Evolutionary conservation across 2,888 invertebrate species (phyloP), one percentile per base, ranked within the genome.

Genomic region (Muscina levida): DNA sequence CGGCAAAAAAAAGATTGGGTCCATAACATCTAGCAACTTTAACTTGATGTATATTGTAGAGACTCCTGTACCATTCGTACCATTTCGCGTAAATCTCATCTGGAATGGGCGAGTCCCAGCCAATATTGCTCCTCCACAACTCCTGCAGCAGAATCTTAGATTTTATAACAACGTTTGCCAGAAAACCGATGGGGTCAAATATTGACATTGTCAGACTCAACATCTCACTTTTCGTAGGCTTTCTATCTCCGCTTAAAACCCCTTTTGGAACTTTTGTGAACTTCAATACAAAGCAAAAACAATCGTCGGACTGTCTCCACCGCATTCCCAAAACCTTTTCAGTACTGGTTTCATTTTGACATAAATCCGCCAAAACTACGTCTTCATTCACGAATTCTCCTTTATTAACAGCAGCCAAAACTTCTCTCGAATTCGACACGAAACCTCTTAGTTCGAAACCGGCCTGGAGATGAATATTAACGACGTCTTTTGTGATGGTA

Each of bases 391-490:
- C 5, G n/a, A 48, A 17, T n/a, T 15, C 5, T 44, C 42, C 37
- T 48, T n/a, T n/a, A n/a, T 53, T 44, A 3, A 53, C 42, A 13
- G 31, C 70, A 0, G 39, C 5, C 0, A 17, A 62, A 53, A 72
- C 51, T 1, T 37, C 24, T 0, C 5, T 51, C 39, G 77, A 70
- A 26, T 84, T 80, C 1, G 78, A 83, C 8, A 72, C 19, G 19
- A 83, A 82, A 11, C 76, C 76, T 22, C 79, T 67, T 24, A 84
- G 8, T 8, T 80, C 72, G 46, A 83, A 83, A 2, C 75, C 75
- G 1, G 71, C 81, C 10, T 70, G 13, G 1, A 51, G 11, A 46
- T 82, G 82, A n/a, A 83, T 83, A 1, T 8, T 39, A 0, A 77
- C 39, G 1, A 83, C 79, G 5, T 76, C 72, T 2, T 48, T 79